Evolutionary conservation across 2,113 vertebrate genomes (phyloP), one percentile per base, ranked within the genome.

Genomic region (Atrichornis clamosus): DNA sequence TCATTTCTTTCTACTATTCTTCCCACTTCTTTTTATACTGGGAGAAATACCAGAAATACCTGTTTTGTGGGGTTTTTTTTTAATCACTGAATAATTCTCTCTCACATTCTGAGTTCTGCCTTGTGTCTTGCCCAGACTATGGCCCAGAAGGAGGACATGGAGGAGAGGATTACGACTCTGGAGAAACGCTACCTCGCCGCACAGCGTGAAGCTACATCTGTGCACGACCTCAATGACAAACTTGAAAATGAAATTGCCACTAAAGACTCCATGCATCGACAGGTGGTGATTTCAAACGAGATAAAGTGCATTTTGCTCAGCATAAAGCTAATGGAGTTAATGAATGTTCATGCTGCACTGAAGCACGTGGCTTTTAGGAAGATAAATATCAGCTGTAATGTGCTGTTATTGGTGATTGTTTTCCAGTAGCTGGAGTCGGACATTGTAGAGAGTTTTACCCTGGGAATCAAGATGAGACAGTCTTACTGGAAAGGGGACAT

Each of bases 131-230:
- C 5, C 5, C 33, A 99, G 99, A 99, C 99, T 5, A 97, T 99
- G 98, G 99, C 99, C 87, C 99, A 99, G 95, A 99, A 99, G 95
- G 99, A 99, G 5, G 99, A 99, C 90, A 99, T 99, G 99, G 99
- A 99, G 89, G 99, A 99, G 97, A 98, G 99, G 75, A 99, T 99
- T 92, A 99, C 99, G n/a, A 99, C 99, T 21, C 98, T 99, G 35
- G 99, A 99, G 97, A 99, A 99, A 94, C 99, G 99, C 96, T 99
- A 99, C 98, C 99, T 99, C 95, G 99, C 99, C 1, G 99, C 99
- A 68, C 99, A 99, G 96, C 98, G 99, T 83, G 99, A 99, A 97
- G 98, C 99, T 53, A 99, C 99, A 50, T 99, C 99, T 10, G 99
- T 99, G 92, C 99, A 99, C 3, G 99, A 99, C 98, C 98, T 99